phyloP scores from a whole-genome alignment of 1,140 invertebrate genomes.

The Orchestia grillus region DNA sequence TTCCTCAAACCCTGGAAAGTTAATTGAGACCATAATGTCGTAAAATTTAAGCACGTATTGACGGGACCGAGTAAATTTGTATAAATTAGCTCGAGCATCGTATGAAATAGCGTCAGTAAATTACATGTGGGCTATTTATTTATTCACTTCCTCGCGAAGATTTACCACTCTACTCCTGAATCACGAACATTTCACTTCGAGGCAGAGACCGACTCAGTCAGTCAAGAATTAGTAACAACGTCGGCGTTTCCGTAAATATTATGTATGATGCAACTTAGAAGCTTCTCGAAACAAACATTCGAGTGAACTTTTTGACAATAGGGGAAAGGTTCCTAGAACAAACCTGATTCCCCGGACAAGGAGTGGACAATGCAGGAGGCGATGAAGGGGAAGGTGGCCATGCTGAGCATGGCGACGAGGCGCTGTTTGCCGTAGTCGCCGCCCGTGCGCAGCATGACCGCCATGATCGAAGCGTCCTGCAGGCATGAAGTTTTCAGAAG shows the following conservation, averaged over 20 bases:
- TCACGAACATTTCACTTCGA: not conserved
- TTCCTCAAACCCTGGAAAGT: not conserved
- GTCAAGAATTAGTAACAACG: not conserved
- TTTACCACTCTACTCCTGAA: too few species aligned
- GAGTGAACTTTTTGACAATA: too few species aligned
- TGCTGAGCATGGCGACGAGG: constrained; percentile 83
- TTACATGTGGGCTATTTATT: not conserved
- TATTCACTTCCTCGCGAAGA: too few species aligned
- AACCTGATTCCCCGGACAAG: not conserved
- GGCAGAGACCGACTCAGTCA: not conserved
- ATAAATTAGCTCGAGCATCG: not conserved
- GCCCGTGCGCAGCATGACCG: constrained; percentile 83
- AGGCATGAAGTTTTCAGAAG: not conserved
- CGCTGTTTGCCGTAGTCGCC: constrained; percentile 86
- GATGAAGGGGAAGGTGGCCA: constrained; percentile 85
- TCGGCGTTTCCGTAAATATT: not conserved
- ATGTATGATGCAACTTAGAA: not conserved
- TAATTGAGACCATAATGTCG: not conserved
- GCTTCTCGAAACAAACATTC: not conserved
- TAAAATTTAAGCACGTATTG: not conserved
- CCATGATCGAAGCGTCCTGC: constrained; percentile 82
- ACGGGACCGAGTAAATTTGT: not conserved
- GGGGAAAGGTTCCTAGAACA: not conserved
- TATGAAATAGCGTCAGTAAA: not conserved
- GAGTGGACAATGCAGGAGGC: constrained; percentile 70